Evolutionary conservation across 1,140 invertebrate species (phyloP), one percentile per base, ranked within the genome.

Genomic region (Lucilia cuprina): DNA sequence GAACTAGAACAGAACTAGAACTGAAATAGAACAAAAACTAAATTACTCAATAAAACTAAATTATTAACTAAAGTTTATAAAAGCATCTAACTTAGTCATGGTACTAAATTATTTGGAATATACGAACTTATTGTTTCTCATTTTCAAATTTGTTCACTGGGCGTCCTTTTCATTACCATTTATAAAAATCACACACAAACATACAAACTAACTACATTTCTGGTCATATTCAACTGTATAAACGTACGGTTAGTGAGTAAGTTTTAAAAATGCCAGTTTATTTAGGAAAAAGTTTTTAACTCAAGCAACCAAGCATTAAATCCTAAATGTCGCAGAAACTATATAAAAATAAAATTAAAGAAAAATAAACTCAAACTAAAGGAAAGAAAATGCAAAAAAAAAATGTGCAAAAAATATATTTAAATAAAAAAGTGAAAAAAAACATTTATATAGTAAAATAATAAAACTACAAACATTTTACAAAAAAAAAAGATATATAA

Each of bases 251-350:
- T 7, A n/a, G 55, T 60, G 55, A n/a, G 55, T 60, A 21, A 21
- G 65, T 21, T 21, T 30, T 70, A 10, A 70, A 70, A 19, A 70
- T 60, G 19, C 65, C 65, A 70, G 65, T 70, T n/a, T 60, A 21
- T 70, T 21, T 21, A 21, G 7, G 10, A 70, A 70, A 30, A 70
- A 21, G n/a, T 70, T 70, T 70, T 70, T 70, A 70, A 70, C 65
- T 70, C 17, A 80, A 80, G 41, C 77, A 80, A 49, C 77, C 41
- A 80, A 80, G 41, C 77, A 49, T 80, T 80, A 80, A 80, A 80
- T 80, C 77, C 77, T 80, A 80, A 80, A 80, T 80, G 77, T 80
- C 77, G 77, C 77, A 80, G 19, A 49, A 25, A 70, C 65, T 70
- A 21, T 21, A 70, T 10, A 21, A 21, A 70, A 70, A 70, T 70